Percentiles rank a stretch among this genome's conserved stretches.
phyloP scores from a whole-genome alignment of 2,113 vertebrate genomes.

The Tyrannus savana region DNA sequence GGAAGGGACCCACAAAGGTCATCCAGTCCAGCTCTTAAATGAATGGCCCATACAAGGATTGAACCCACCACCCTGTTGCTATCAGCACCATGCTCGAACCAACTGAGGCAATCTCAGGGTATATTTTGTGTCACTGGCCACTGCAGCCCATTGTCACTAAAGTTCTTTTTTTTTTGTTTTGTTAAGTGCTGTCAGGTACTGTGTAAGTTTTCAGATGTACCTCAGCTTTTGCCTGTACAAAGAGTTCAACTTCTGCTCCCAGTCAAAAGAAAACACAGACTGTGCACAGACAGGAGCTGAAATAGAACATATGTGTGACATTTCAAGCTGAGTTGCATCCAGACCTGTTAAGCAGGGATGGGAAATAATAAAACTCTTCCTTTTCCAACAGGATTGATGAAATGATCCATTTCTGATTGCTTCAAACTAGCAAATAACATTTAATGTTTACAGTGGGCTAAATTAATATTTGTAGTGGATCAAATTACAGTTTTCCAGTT shows the following conservation, averaged over 20 bases:
- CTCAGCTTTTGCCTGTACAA: background rate
- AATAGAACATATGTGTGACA: background rate
- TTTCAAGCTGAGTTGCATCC: background rate
- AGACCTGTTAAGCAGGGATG: background rate
- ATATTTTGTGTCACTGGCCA: background rate
- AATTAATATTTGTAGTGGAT: background rate
- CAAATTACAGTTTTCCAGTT: background rate
- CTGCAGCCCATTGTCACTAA: background rate
- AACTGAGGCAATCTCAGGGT: background rate
- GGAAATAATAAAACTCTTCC: background rate
- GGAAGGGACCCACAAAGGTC: background rate
- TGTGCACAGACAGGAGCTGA: background rate
- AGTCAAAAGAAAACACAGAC: background rate
- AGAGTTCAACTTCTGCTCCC: background rate
- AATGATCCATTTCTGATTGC: background rate
- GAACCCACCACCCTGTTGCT: background rate
- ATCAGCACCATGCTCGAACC: background rate
- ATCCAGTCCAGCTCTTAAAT: background rate
- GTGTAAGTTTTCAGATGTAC: background rate
- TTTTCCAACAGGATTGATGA: background rate
- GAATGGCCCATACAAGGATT: background rate
- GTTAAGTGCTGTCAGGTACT: background rate
- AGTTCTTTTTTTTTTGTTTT: background rate
- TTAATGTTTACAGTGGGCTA: background rate
- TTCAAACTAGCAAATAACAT: background rate